Conservation (phyloP, 2,113 vertebrate species). For the Limanda limanda region DNA sequence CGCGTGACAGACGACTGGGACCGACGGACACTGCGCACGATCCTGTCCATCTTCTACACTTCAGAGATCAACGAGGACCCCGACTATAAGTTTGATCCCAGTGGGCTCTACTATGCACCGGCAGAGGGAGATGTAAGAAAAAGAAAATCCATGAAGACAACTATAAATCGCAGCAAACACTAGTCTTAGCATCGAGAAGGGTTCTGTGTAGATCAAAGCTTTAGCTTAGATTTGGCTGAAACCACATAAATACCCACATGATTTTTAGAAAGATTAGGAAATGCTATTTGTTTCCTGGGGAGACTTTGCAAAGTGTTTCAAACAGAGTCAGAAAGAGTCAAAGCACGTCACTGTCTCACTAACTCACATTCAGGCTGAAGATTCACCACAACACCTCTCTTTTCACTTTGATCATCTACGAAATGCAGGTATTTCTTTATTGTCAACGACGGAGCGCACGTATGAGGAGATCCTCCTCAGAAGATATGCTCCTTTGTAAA, state of each 20-base stretch:
- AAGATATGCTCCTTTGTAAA: background rate
- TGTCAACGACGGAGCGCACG: background rate
- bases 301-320: background rate
- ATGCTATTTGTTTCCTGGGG: background rate
- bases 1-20: slow-evolving; percentile 92
- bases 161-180: background rate
- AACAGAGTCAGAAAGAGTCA: background rate
- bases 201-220: background rate
- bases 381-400: too few species aligned
- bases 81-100: slow-evolving; percentile 87
- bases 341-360: too few species aligned
- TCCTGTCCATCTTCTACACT: slow-evolving; percentile 87
- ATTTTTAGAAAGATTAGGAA: background rate
- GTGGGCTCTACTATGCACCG: slow-evolving; percentile 85
- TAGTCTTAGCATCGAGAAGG: background rate
- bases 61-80: slow-evolving; percentile 72
- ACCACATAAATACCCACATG: background rate
- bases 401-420: too few species aligned
- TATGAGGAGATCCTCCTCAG: background rate
- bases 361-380: too few species aligned
- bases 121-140: slow-evolving; percentile 68
- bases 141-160: background rate
- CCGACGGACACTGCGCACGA: slow-evolving; percentile 83
- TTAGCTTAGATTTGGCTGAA: background rate
- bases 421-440: background rate